Base-by-base conservation (phyloP, 2,797 vertebrate genomes). In the Coilia nasus region DNA sequence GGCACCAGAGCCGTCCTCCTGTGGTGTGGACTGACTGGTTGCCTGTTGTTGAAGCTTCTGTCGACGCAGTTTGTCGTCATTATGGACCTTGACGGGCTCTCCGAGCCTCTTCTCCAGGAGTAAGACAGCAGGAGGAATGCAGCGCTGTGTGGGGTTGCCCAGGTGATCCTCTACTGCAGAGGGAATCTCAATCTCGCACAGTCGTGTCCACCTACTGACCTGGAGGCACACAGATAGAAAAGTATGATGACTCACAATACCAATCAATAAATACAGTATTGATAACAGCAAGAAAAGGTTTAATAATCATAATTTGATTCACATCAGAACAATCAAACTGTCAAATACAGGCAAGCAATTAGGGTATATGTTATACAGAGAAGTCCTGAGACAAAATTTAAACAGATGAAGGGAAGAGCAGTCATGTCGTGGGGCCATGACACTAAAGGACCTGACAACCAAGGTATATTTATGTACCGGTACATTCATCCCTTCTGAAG, bases 181-280 rank as follows among this genome's bases (percentile, higher is more conserved):
- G 23, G 98, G 98, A 88, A 99, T 97, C 90, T 94, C 97, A 88
- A 97, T 94, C 93, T 99, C 98, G 94, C 98, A 99, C 11, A 99
- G 95, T 82, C 97, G 94, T 89, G 98, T 99, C 98, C 98, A 99
- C 86, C 97, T 97, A 93, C 98, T 99, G 85, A 99, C 98, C 98
- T 99, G 88, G 71, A 31, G 21, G 23, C 17, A 78, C 15, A 44
- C 17, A 78, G 7, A 19, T 71, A 19, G 15, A 44, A 44, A 41
- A 14, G 17, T 78, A 41, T 41, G 35, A 41, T 41, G 35, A 2
- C 5, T 41, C 5, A 41, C 35, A 41, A 41, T 41, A 41, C 35
- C 35, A 41, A 41, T 41, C 35, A 41, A 41, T 41, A 5, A 41
- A 41, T 41, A 41, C 2, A 41, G 35, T 41, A 41, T 41, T 41